Evolutionary conservation across 2,797 vertebrate species (phyloP), one percentile per base, ranked within the genome.

Genomic region (Cuniculus paca): DNA sequence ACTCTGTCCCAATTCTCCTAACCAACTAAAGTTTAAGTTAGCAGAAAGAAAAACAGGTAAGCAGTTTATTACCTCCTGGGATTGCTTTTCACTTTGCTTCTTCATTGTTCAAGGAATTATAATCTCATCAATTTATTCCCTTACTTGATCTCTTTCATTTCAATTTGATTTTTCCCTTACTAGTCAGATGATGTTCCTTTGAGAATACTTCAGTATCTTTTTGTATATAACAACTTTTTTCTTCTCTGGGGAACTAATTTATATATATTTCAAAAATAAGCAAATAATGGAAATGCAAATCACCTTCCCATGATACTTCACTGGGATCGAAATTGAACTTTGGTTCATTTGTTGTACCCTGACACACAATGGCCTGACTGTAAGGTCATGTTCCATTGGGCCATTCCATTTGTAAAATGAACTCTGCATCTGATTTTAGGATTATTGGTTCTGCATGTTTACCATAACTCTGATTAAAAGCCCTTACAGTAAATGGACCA

Each of bases 391-490:
- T 39, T n/a, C 34, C 24, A 31, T 1, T 82, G 78, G 89, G 42
- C 45, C 34, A 58, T 20, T 82, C 45, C 81, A 72, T 82, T 77
- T 88, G 42, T 42, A 94, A 93, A 94, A 89, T 75, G 65, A 91
- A 83, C 42, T 82, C n/a, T 90, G n/a, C 0, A 36, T 50, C 39
- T 52, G 17, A 65, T 86, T 95, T 95, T 93, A 36, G 26, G 42
- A 88, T 93, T 88, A 92, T 13, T 93, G 58, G 39, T n/a, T 50
- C 19, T 50, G 26, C 4, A 24, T 77, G 12, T 74, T 94, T 90
- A 91, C 82, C 36, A 89, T 79, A 83, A 81, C 52, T 88, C 50
- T 91, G 77, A 95, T 85, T 82, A 97, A 95, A 96, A 77, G 48
- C 52, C 26, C 4, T 75, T 70, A 75, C 2, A 91, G 58, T 39